phyloP scores from a whole-genome alignment of 2,113 vertebrate species.

The Malurus melanocephalus region DNA sequence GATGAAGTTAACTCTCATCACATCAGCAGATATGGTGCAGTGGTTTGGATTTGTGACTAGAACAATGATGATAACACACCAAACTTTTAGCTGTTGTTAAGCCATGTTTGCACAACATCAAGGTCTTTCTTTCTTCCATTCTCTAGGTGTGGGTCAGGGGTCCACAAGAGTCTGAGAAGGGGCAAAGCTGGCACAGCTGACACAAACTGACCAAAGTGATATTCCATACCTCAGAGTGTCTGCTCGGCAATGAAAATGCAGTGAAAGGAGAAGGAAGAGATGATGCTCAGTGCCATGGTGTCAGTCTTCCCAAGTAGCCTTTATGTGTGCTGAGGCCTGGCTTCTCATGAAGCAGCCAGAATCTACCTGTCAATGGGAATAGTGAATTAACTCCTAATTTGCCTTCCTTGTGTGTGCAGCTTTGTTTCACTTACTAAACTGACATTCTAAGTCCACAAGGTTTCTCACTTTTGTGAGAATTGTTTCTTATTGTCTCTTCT shows the following conservation, averaged over 20 bases:
- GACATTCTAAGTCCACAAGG: not conserved
- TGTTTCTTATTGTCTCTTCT: not conserved
- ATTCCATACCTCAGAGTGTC: not conserved
- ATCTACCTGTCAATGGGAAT: not conserved
- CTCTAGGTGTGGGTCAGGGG: fast-evolving
- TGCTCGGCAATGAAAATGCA: not conserved
- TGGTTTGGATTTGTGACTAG: not conserved
- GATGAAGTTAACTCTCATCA: not conserved
- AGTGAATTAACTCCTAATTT: not conserved
- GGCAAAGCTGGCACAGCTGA: not conserved
- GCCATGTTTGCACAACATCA: not conserved
- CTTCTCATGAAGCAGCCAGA: not conserved
- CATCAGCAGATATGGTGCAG: not conserved
- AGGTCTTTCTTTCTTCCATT: not conserved
- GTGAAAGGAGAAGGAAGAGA: not conserved
- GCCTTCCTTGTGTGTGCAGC: not conserved
- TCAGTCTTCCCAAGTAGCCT: not conserved
- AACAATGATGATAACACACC: not conserved
- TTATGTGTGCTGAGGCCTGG: fast-evolving
- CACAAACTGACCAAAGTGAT: not conserved
- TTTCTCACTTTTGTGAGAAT: not conserved
- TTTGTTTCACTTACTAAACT: not conserved
- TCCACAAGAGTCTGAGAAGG: not conserved
- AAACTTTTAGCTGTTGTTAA: not conserved
- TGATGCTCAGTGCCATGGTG: not conserved